Evolutionary conservation across 2,113 vertebrate genomes (phyloP).

Genomic region (Myotis yumanensis): DNA sequence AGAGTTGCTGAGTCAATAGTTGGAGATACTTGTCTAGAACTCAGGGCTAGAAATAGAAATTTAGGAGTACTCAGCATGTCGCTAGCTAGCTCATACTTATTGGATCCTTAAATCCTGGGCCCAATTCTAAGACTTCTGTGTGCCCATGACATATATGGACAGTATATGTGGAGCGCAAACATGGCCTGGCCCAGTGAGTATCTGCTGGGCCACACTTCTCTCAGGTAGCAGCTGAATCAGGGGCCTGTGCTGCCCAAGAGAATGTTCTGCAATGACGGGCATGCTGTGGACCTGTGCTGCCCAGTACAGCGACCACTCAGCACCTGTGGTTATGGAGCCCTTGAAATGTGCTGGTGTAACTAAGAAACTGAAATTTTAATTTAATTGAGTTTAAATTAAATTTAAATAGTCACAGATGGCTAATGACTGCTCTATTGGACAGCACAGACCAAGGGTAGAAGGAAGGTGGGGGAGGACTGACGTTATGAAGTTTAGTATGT

Average conservation of each 20-base stretch:
- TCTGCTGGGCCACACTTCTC: neutral
- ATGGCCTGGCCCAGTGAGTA: too few relatives aligned
- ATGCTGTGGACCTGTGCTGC: neutral
- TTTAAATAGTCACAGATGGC: neutral
- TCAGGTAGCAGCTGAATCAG: neutral
- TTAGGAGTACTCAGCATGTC: neutral
- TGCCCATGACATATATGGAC: neutral
- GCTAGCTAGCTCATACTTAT: neutral
- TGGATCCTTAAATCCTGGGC: neutral
- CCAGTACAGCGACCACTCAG: neutral
- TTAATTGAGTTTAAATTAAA: slow-evolving; percentile 1
- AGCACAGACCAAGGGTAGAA: neutral
- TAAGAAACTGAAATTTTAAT: neutral
- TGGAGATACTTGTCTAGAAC: neutral
- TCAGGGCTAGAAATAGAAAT: neutral
- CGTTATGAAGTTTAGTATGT: neutral
- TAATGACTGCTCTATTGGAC: neutral
- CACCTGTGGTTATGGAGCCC: neutral
- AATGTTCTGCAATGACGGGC: neutral
- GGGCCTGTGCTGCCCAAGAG: neutral
- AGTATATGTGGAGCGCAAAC: neutral
- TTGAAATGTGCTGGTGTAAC: neutral
- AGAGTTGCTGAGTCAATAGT: neutral
- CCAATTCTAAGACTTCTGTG: neutral
- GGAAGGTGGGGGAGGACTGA: neutral